Evolutionary conservation across 1,140 invertebrate genomes (phyloP).

Genomic region (Radopholus similis): DNA sequence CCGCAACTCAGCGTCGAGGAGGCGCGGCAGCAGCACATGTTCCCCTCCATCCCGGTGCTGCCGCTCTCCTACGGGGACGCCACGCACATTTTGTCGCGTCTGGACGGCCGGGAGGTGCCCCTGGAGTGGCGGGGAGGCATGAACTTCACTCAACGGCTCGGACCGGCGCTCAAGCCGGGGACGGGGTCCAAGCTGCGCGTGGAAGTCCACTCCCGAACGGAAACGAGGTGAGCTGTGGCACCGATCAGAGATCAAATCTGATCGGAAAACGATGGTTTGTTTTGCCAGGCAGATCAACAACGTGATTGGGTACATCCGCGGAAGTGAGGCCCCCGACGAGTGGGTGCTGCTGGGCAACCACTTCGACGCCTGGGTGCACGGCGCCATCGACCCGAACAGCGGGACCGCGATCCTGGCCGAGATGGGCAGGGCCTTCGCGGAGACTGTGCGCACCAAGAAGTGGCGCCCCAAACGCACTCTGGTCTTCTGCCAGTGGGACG

Average conservation of each 20-base stretch:
- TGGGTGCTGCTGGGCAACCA: slow-evolving; percentile 68
- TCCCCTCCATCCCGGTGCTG: slow-evolving; percentile 52
- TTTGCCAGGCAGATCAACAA: slow-evolving; percentile 48
- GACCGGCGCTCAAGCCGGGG: slow-evolving; percentile 35
- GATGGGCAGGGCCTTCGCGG: slow-evolving; percentile 62
- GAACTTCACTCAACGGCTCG: slow-evolving; percentile 57
- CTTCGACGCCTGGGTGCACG: slow-evolving; percentile 66
- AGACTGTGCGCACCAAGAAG: slow-evolving; percentile 41
- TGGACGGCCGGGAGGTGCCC: slow-evolving; percentile 39
- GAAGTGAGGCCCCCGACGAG: slow-evolving; percentile 60
- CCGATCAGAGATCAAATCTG: background rate
- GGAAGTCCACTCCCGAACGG: slow-evolving; percentile 39
- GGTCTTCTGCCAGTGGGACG: slow-evolving; percentile 65
- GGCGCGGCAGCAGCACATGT: slow-evolving; percentile 15
- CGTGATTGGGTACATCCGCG: slow-evolving; percentile 53
- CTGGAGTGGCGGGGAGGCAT: slow-evolving; percentile 51
- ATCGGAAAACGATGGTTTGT: slow-evolving; percentile 10
- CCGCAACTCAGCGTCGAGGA: too few relatives aligned
- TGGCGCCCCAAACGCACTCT: slow-evolving; percentile 63
- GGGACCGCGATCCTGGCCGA: slow-evolving; percentile 65
- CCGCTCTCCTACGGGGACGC: slow-evolving; percentile 54
- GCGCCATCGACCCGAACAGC: slow-evolving; percentile 52
- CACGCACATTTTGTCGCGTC: slow-evolving; percentile 38
- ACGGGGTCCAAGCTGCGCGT: slow-evolving; percentile 29
- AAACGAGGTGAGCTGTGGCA: slow-evolving; percentile 24